Evolutionary conservation across 2,113 vertebrate genomes (phyloP).

Genomic region (Sapajus apella): DNA sequence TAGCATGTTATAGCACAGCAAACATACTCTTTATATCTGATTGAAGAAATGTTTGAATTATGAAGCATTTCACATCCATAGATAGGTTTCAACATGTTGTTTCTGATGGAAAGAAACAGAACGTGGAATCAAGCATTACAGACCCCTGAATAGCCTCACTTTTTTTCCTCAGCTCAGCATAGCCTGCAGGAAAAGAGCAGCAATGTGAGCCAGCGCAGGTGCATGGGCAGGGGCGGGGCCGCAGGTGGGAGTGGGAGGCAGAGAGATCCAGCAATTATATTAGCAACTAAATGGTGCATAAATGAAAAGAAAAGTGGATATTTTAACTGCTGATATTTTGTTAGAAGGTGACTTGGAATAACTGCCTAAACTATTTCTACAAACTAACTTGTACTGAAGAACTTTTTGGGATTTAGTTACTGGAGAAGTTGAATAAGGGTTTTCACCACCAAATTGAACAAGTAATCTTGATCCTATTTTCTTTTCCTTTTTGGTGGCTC

Average conservation of each 20-base stretch:
- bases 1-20: not conserved
- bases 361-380: not conserved
- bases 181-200: not conserved
- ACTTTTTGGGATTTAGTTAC: not conserved
- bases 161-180: not conserved
- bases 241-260: not conserved
- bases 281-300: not conserved
- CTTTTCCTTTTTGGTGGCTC: not conserved
- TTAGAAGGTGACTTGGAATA: not conserved
- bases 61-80: not conserved
- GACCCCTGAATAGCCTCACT: not conserved
- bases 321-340: not conserved
- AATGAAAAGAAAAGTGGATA: not conserved
- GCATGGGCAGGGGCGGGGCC: accelerated
- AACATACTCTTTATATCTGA: not conserved
- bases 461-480: not conserved
- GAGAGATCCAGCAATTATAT: not conserved
- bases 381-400: not conserved
- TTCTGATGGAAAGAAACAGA: not conserved
- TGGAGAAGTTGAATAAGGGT: not conserved
- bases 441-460: not conserved
- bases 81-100: too few relatives aligned
- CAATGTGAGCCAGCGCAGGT: too few relatives aligned
- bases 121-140: not conserved
- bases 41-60: not conserved